These are phyloP conservation scores for Halyomorpha halys DNA, from an alignment of 1,140 invertebrate genomes.

Conservation along the genomic window DNA sequence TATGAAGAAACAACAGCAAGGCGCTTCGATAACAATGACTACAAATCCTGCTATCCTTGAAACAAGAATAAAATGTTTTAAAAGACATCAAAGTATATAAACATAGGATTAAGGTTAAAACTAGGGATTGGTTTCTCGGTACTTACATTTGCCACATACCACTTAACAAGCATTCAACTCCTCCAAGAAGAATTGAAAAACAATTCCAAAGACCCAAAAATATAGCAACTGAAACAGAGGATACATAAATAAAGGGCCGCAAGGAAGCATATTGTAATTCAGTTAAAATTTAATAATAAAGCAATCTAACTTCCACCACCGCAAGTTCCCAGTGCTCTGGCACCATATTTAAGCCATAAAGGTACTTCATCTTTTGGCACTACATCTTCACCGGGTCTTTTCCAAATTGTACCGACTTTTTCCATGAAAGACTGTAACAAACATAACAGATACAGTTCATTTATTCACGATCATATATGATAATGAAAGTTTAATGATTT, in stretches of 20 bases:
- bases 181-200: slow-evolving; percentile 52
- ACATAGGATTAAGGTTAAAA: slow-evolving; percentile 1
- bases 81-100: neutral
- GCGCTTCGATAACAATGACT: slow-evolving; percentile 78
- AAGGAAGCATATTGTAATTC: neutral
- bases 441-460: no score
- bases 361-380: slow-evolving; percentile 66
- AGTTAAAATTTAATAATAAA: slow-evolving; percentile 2
- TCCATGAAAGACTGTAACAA: slow-evolving; percentile 59
- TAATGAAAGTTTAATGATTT: no score
- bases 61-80: neutral
- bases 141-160: slow-evolving; percentile 79
- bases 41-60: slow-evolving; percentile 67
- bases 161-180: slow-evolving; percentile 58
- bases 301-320: slow-evolving; percentile 62
- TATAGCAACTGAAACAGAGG: slow-evolving; percentile 65
- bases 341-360: slow-evolving; percentile 81
- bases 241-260: slow-evolving; percentile 8
- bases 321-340: slow-evolving; percentile 68
- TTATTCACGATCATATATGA: no score
- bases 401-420: slow-evolving; percentile 63
- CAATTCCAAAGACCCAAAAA: slow-evolving; percentile 74
- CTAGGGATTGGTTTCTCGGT: neutral
- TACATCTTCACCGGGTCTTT: slow-evolving; percentile 61
- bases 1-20: slow-evolving; percentile 88